These are phyloP conservation scores for Egretta garzetta DNA, from an alignment of 2,113 vertebrate species.

Conservation along the genomic window DNA sequence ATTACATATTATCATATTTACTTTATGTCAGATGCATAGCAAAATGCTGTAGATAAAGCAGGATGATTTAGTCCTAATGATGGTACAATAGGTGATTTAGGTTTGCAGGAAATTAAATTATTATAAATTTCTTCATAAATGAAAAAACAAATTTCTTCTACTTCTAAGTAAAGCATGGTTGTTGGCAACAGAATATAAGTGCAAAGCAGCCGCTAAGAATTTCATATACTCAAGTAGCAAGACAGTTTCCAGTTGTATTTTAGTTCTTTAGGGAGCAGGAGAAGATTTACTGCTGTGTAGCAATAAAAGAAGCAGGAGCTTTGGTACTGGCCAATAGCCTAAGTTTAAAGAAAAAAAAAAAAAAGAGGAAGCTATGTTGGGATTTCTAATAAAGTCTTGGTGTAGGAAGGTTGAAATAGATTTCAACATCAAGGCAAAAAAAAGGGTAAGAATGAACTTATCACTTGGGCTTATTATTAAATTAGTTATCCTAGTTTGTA, in stretches of 20 bases:
- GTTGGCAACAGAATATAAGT: background rate
- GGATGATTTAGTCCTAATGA: background rate
- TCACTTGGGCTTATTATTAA: background rate
- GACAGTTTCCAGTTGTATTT: background rate
- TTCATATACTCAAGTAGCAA: background rate
- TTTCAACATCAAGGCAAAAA: background rate
- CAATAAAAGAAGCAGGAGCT: background rate
- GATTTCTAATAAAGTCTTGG: background rate
- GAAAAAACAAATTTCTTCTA: background rate
- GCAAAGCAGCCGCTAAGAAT: background rate
- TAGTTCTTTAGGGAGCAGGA: background rate
- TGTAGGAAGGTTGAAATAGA: background rate
- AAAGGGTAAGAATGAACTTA: background rate
- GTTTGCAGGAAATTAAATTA: background rate
- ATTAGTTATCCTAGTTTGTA: background rate
- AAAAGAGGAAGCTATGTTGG: background rate
- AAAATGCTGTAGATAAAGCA: background rate
- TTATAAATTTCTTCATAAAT: background rate
- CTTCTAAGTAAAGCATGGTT: background rate
- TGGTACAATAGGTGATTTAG: background rate
- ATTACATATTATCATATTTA: background rate
- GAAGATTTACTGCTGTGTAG: background rate
- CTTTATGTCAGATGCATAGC: background rate
- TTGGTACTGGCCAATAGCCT: background rate
- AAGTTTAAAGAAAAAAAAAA: background rate